Conservation (phyloP, 2,113 vertebrate species). For the Gambusia affinis region DNA sequence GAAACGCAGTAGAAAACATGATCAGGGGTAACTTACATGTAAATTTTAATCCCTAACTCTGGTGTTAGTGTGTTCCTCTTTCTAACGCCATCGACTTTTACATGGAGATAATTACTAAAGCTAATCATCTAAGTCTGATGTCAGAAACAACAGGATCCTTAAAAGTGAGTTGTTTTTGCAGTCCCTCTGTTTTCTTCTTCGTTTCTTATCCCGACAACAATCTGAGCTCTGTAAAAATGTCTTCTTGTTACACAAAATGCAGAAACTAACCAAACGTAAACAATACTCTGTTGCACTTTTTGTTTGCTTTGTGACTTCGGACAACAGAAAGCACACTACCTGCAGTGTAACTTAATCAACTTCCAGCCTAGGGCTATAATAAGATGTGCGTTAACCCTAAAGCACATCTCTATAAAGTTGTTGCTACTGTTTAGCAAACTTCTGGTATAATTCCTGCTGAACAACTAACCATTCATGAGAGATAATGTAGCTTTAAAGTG, state of each 20-base stretch:
- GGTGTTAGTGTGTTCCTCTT: background rate
- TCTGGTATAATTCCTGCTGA: too few species aligned
- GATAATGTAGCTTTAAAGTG: too few species aligned
- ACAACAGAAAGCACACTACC: constrained; percentile 76
- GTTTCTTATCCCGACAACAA: constrained; percentile 65
- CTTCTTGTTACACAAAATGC: constrained; percentile 70
- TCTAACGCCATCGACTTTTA: too few species aligned
- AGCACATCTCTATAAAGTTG: too few species aligned
- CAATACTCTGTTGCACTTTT: constrained; percentile 83
- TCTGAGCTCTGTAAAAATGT: constrained; percentile 69
- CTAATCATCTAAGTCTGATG: too few species aligned
- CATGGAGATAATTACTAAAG: too few species aligned
- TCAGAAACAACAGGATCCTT: too few species aligned
- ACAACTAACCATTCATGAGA: too few species aligned
- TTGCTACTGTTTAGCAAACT: too few species aligned
- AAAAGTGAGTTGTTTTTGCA: constrained; percentile 52
- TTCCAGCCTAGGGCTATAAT: constrained; percentile 74
- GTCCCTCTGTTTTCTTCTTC: constrained; percentile 34
- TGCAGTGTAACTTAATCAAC: constrained; percentile 82
- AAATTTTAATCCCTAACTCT: background rate
- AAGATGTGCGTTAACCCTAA: constrained; percentile 61
- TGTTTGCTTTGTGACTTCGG: constrained; percentile 74
- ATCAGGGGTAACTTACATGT: background rate
- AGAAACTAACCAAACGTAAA: constrained; percentile 77
- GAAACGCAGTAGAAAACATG: background rate